These are phyloP conservation scores for Epicauta chinensis DNA, from an alignment of 1,140 invertebrate species.

Conservation along the genomic window DNA sequence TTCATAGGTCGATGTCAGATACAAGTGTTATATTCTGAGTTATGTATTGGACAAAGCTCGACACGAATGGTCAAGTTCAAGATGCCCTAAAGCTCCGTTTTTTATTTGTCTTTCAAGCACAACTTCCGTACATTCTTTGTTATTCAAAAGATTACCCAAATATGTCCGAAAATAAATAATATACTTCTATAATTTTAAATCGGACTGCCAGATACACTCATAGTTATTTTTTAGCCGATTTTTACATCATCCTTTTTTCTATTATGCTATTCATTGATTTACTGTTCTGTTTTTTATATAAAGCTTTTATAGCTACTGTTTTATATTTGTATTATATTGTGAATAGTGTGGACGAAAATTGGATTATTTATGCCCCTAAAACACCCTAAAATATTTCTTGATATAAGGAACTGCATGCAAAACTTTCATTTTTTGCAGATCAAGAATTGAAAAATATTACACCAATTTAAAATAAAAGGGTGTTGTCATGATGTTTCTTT, in stretches of 20 bases:
- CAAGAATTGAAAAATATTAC: too few species aligned
- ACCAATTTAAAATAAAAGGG: too few species aligned
- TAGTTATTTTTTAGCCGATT: slow-evolving; percentile 10
- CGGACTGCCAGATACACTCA: slow-evolving; percentile 16
- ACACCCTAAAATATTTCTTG: too few species aligned
- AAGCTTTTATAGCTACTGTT: too few species aligned
- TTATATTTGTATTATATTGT: too few species aligned
- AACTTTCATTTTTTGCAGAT: too few species aligned
- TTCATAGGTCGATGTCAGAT: slow-evolving; percentile 11
- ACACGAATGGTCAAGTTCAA: slow-evolving; percentile 17
- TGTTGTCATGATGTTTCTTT: too few species aligned
- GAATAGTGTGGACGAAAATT: too few species aligned
- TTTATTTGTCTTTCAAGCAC: slow-evolving; percentile 12
- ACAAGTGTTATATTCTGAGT: slow-evolving; percentile 12
- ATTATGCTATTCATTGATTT: slow-evolving; percentile 6
- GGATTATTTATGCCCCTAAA: too few species aligned
- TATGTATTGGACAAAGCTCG: slow-evolving; percentile 12
- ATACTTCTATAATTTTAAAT: slow-evolving; percentile 17
- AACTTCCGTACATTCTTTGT: slow-evolving; percentile 16
- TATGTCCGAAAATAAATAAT: slow-evolving; percentile 11
- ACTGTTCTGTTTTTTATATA: slow-evolving; percentile 1
- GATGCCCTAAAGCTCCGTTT: slow-evolving; percentile 13
- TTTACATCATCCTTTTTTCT: slow-evolving; percentile 11
- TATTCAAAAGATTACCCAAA: slow-evolving; percentile 21
- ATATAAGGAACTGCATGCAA: too few species aligned